Evolutionary conservation across 1,140 invertebrate species (phyloP).

Genomic region (Bombus superbus): DNA sequence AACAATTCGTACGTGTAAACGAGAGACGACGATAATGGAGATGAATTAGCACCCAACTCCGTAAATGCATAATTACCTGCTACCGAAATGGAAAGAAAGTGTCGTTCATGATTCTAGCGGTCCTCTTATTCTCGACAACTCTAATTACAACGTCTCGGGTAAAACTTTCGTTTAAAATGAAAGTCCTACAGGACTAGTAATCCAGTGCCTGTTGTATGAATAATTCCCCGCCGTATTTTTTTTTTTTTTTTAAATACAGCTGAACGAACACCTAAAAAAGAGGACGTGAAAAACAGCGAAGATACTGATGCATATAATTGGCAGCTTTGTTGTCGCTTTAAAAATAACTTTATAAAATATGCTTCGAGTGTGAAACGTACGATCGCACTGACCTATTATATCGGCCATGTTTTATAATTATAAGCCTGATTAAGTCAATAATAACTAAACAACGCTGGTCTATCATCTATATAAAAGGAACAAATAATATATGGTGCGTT

Average conservation of each 20-base stretch:
- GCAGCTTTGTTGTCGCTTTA: neutral
- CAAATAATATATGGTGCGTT: neutral
- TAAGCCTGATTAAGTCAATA: constrained; percentile 22
- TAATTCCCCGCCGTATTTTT: neutral
- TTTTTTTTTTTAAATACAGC: neutral
- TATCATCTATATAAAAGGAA: neutral
- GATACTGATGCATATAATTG: constrained; percentile 38
- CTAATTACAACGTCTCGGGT: constrained; percentile 17
- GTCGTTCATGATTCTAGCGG: neutral
- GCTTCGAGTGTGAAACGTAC: neutral
- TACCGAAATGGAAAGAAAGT: constrained; percentile 15
- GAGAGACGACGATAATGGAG: neutral
- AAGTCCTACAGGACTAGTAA: neutral
- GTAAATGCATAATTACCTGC: constrained; percentile 17
- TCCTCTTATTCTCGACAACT: neutral
- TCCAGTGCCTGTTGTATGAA: neutral
- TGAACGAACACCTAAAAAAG: neutral
- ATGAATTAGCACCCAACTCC: neutral
- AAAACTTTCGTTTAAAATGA: neutral
- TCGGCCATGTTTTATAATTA: neutral
- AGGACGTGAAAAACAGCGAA: neutral
- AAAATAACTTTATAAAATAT: constrained; percentile 24
- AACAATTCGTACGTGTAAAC: neutral
- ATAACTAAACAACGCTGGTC: neutral
- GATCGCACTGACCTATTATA: constrained; percentile 4